phyloP scores from a whole-genome alignment of 2,888 invertebrate genomes.

The Anorthoa munda region DNA sequence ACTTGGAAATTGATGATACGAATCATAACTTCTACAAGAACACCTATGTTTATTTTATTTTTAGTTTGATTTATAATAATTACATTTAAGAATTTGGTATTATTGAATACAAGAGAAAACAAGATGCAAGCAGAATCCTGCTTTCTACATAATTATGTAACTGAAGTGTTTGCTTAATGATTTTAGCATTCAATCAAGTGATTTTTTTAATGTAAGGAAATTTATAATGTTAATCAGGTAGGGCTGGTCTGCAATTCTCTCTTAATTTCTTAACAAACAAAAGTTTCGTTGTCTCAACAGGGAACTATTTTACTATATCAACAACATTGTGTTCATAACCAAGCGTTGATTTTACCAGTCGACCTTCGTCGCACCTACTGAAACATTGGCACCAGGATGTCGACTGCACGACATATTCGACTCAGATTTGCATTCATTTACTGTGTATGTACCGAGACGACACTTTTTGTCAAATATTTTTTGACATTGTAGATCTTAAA shows the following conservation, averaged over 20 bases:
- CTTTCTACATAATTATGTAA: background rate
- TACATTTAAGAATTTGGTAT: background rate
- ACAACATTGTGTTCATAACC: conserved; percentile 22
- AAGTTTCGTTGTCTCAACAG: background rate
- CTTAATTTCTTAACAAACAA: background rate
- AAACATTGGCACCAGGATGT: conserved; percentile 83
- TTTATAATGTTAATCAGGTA: background rate
- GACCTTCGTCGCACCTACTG: conserved; percentile 87
- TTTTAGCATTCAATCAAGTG: background rate
- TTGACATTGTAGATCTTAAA: background rate
- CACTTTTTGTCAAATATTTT: conserved; percentile 34
- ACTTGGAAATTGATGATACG: background rate
- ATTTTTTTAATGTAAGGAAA: background rate
- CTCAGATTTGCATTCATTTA: conserved; percentile 75
- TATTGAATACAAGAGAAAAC: background rate
- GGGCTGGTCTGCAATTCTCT: background rate
- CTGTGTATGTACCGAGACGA: conserved; percentile 55
- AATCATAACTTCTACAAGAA: background rate
- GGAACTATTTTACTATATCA: conserved; percentile 31
- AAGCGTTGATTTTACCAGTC: conserved; percentile 69
- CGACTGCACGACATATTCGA: conserved; percentile 80
- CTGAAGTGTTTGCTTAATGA: background rate
- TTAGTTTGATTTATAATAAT: background rate
- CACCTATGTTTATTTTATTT: background rate
- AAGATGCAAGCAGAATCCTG: background rate